phyloP scores from a whole-genome alignment of 2,113 vertebrate genomes.

The Oreochromis aureus region DNA sequence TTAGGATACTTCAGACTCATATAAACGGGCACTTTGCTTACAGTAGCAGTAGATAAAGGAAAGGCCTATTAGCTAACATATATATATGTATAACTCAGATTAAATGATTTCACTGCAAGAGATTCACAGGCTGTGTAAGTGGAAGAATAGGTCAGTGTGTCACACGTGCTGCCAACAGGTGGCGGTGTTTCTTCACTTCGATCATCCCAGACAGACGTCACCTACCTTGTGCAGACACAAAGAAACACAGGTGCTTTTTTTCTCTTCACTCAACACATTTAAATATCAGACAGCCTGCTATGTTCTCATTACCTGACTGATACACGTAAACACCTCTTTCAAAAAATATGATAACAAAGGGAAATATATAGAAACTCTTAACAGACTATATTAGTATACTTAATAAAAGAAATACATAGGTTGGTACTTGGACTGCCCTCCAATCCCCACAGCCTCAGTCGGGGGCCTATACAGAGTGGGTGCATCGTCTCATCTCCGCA shows the following conservation, averaged over 20 bases:
- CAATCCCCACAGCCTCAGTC: neutral
- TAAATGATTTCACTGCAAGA: neutral
- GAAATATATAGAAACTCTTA: neutral
- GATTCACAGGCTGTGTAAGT: neutral
- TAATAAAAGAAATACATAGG: neutral
- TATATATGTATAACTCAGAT: neutral
- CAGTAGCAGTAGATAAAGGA: neutral
- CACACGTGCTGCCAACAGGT: conserved; percentile 7
- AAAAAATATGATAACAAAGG: neutral
- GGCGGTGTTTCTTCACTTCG: conserved; percentile 1
- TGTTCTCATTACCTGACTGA: neutral
- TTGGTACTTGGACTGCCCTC: neutral
- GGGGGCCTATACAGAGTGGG: neutral
- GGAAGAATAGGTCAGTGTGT: neutral
- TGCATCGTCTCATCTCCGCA: conserved; percentile 37
- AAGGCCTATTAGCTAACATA: neutral
- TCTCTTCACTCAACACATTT: neutral
- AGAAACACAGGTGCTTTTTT: conserved; percentile 12
- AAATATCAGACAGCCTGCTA: neutral
- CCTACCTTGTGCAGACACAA: conserved; percentile 24
- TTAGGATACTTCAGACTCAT: neutral
- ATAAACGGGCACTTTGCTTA: conserved; percentile 5
- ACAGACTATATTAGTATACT: neutral
- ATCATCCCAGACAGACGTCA: neutral
- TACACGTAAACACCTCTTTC: neutral